These are phyloP conservation scores for Whitmania pigra DNA, from an alignment of 1,140 invertebrate genomes.

Conservation along the genomic window DNA sequence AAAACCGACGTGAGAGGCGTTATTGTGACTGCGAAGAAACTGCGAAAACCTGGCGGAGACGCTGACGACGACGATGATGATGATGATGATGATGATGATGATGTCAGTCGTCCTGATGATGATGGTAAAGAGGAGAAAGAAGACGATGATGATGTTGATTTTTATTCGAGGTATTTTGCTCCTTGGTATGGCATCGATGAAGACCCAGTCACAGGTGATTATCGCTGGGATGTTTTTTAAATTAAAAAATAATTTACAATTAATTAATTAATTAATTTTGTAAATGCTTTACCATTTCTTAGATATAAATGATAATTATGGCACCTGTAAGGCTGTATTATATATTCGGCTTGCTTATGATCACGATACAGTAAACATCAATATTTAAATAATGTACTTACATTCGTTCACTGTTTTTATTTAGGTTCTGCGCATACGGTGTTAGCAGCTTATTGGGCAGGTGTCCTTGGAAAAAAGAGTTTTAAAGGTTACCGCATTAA, in stretches of 20 bases:
- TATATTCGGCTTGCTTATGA: too few species aligned
- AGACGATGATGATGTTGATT: conserved; percentile 1
- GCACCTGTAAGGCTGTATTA: too few species aligned
- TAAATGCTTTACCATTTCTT: background rate
- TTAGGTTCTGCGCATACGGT: conserved; percentile 3
- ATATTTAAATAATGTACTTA: background rate
- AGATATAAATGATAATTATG: too few species aligned
- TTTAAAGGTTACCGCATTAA: background rate
- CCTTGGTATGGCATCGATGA: conserved; percentile 5
- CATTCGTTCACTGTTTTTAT: background rate
- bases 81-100: background rate
- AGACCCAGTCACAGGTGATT: conserved; percentile 3
- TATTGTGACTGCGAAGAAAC: background rate
- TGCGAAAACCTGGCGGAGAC: background rate
- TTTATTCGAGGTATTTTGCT: conserved; percentile 10
- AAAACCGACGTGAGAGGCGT: background rate
- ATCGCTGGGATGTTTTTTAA: background rate
- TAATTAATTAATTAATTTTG: too few species aligned
- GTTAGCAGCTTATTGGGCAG: background rate
- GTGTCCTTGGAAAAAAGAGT: background rate
- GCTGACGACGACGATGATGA: background rate
- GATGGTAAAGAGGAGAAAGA: background rate
- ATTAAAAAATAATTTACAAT: too few species aligned
- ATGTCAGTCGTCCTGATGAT: background rate
- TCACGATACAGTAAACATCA: too few species aligned